Conservation (phyloP, 2,888 invertebrate genomes). For the Tetranychus piercei region DNA sequence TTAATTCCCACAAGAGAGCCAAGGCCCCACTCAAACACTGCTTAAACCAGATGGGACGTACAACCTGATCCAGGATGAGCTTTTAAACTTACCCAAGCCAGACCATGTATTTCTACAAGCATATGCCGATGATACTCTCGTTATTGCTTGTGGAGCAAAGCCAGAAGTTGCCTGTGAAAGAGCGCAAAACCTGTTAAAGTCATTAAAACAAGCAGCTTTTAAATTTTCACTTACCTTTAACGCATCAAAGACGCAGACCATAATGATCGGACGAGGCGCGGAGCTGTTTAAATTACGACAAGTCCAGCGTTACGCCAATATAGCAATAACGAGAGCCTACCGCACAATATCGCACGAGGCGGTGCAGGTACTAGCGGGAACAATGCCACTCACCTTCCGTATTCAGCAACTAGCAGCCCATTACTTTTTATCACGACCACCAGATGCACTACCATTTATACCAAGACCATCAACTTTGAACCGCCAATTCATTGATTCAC, state of each 20-base stretch:
- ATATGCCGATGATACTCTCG: too few relatives aligned
- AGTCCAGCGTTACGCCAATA: constrained; percentile 37
- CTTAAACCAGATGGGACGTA: too few relatives aligned
- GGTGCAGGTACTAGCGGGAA: not conserved
- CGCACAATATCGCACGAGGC: constrained; percentile 33
- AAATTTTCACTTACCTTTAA: too few relatives aligned
- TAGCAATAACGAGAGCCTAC: constrained; percentile 33
- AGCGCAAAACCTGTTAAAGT: too few relatives aligned
- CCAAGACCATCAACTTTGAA: not conserved
- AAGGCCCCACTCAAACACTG: too few relatives aligned
- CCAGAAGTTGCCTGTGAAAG: too few relatives aligned
- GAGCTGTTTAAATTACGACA: constrained; percentile 43
- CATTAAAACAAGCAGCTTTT: too few relatives aligned
- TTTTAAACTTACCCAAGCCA: not conserved
- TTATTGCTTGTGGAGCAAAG: too few relatives aligned
- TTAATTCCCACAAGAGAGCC: too few relatives aligned
- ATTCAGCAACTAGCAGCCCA: not conserved
- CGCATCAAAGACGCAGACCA: too few relatives aligned
- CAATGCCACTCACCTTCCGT: not conserved
- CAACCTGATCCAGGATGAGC: not conserved
- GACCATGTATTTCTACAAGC: not conserved
- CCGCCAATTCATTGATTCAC: not conserved
- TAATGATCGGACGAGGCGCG: too few relatives aligned
- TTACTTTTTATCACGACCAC: not conserved
- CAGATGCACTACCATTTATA: not conserved